Percentiles rank a stretch among this genome's conserved stretches.
phyloP scores from a whole-genome alignment of 2,113 vertebrate genomes.

The Hystrix brachyura region DNA sequence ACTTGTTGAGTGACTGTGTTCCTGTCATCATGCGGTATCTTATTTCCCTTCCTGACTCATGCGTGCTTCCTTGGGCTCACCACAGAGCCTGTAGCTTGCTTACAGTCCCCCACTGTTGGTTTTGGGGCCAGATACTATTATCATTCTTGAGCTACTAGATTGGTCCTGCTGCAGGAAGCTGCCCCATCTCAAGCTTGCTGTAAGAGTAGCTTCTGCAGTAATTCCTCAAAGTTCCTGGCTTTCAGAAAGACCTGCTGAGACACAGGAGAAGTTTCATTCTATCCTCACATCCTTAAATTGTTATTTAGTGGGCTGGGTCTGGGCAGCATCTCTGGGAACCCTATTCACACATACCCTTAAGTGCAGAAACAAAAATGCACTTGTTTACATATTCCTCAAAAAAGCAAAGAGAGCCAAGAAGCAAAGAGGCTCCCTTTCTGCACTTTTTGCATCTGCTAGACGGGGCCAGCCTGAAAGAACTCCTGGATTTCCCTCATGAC shows the following conservation, averaged over 20 bases:
- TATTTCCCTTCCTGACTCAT: conserved; percentile 40
- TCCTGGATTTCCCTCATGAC: not conserved
- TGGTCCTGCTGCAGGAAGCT: not conserved
- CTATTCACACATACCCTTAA: not conserved
- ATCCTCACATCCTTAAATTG: not conserved
- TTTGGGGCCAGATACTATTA: not conserved
- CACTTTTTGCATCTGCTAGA: not conserved
- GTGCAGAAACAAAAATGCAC: not conserved
- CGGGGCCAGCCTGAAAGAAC: not conserved
- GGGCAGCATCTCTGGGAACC: not conserved
- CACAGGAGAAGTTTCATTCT: not conserved
- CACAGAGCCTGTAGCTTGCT: not conserved
- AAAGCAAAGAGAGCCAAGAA: conserved; percentile 16
- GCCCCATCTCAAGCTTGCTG: conserved; percentile 30
- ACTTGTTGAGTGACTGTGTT: not conserved
- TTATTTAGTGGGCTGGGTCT: conserved; percentile 11
- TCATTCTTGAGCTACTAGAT: conserved; percentile 10
- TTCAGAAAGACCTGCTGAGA: conserved; percentile 59
- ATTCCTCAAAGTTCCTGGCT: conserved; percentile 8
- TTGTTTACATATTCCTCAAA: conserved; percentile 5
- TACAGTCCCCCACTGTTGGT: not conserved
- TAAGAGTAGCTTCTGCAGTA: not conserved
- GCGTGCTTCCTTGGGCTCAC: not conserved
- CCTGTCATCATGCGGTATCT: not conserved
- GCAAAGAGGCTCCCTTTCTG: not conserved